Conservation (phyloP, 1,140 invertebrate species). For the Drosophila athabasca region DNA sequence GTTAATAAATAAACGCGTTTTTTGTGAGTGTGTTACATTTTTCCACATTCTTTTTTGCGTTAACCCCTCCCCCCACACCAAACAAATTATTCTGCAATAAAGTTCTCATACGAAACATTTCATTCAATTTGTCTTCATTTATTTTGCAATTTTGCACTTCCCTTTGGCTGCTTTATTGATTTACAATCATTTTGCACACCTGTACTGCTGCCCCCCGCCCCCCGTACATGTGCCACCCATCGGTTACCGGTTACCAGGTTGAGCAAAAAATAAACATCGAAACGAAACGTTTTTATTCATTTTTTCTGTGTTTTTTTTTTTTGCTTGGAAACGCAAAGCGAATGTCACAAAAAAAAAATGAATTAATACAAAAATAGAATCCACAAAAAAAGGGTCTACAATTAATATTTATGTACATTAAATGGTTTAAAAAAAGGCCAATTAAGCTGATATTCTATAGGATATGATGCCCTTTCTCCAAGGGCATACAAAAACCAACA, state of each 20-base stretch:
- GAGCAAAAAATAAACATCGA: slow-evolving; percentile 44
- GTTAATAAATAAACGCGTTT: too few species aligned
- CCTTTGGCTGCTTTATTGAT: slow-evolving; percentile 52
- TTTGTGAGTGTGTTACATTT: not conserved
- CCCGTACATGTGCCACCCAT: slow-evolving; percentile 3
- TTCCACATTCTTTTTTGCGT: too few species aligned
- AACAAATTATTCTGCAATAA: slow-evolving; percentile 18
- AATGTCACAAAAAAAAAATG: slow-evolving; percentile 12
- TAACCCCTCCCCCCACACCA: too few species aligned
- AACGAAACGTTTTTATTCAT: slow-evolving; percentile 32
- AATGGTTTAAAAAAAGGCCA: not conserved
- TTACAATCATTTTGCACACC: slow-evolving; percentile 70
- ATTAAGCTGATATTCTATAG: too few species aligned
- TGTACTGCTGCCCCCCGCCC: slow-evolving; percentile 37
- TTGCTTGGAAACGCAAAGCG: slow-evolving; percentile 59
- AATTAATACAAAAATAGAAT: slow-evolving; percentile 36
- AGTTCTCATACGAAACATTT: slow-evolving; percentile 26
- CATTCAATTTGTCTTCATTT: slow-evolving; percentile 60
- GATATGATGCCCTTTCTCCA: too few species aligned
- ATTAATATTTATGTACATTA: slow-evolving; percentile 33
- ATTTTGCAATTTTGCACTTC: slow-evolving; percentile 51
- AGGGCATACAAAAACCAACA: slow-evolving; percentile 29
- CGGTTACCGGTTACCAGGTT: slow-evolving; percentile 46
- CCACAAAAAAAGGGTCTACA: slow-evolving; percentile 33
- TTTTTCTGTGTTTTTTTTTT: slow-evolving; percentile 20